A percentile compares a stretch with the other conserved stretches of the same genome.
phyloP scores from a whole-genome alignment of 2,888 invertebrate genomes.

The Drosophila koepferae region DNA sequence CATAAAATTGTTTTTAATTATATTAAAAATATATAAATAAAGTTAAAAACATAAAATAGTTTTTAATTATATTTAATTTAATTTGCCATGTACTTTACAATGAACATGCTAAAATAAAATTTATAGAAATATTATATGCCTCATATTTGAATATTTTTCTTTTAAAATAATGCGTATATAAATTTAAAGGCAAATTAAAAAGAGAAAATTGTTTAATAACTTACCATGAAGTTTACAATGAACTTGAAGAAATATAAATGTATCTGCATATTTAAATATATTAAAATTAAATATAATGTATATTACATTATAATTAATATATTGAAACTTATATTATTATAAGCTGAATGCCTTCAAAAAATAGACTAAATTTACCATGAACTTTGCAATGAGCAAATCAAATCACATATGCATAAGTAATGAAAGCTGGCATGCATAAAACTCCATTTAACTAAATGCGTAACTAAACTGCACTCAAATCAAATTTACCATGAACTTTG shows the following conservation, averaged over 20 bases:
- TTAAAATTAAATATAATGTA: too few species aligned
- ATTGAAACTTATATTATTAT: too few species aligned
- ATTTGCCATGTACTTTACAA: neutral
- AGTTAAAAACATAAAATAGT: neutral
- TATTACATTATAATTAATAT: too few species aligned
- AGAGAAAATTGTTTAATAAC: too few species aligned
- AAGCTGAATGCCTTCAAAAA: too few species aligned
- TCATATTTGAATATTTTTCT: too few species aligned
- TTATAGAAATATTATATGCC: too few species aligned
- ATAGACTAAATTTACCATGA: neutral
- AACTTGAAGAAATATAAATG: neutral
- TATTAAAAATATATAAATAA: too few species aligned
- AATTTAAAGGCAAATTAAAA: too few species aligned
- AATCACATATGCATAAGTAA: neutral
- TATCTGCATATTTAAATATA: too few species aligned
- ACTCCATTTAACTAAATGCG: neutral
- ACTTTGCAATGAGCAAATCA: neutral
- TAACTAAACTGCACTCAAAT: neutral
- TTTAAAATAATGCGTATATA: too few species aligned
- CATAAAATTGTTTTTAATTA: too few species aligned
- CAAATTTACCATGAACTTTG: conserved; percentile 5
- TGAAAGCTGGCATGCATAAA: neutral
- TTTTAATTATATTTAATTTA: neutral
- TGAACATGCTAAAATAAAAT: neutral
- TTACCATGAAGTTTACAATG: neutral